Evolutionary conservation across 2,113 vertebrate genomes (phyloP), one percentile per base, ranked within the genome.

Genomic region (Cariama cristata): DNA sequence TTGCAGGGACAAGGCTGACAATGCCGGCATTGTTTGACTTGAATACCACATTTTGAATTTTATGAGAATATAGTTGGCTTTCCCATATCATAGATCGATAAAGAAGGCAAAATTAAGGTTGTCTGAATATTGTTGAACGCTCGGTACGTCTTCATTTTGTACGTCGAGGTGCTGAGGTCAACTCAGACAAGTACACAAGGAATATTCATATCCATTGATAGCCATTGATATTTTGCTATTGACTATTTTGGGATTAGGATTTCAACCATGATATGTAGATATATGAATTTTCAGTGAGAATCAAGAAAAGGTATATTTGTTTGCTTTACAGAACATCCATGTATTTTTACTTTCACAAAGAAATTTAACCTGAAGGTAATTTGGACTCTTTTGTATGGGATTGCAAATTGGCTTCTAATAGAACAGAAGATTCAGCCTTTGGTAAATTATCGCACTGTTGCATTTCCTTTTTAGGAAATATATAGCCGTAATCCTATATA

Each of bases 1-100:
- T 38, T 35, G n/a, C 7, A 33, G 47, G 14, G 68, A 55, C 0
- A 0, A 40, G 16, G 16, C 45, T 60, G 26, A 42, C 4, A 6
- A 9, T 33, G 30, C 20, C 5, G 0, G 15, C 27, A 3, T 12
- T 30, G 8, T 6, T 75, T 32, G 21, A 40, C 47, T 59, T 86
- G 64, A n/a, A 4, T 45, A 47, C 14, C 53, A 28, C 32, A 19
- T 45, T 45, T 30, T 38, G 32, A 86, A 56, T 11, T 47, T 47
- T 56, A 24, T 63, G 53, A 44, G 18, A 63, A 21, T 17, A 13
- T 16, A 38, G 9, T 3, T 69, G n/a, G 1, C 18, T 86, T 38
- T 52, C 26, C 15, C 17, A 4, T 17, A 21, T 17, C 44, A 23
- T 16, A 50, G 26, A 17, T 28, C 12, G 8, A 33, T n/a, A 21